Base-by-base conservation (phyloP, 2,888 invertebrate genomes). In the Phlogophora meticulosa region DNA sequence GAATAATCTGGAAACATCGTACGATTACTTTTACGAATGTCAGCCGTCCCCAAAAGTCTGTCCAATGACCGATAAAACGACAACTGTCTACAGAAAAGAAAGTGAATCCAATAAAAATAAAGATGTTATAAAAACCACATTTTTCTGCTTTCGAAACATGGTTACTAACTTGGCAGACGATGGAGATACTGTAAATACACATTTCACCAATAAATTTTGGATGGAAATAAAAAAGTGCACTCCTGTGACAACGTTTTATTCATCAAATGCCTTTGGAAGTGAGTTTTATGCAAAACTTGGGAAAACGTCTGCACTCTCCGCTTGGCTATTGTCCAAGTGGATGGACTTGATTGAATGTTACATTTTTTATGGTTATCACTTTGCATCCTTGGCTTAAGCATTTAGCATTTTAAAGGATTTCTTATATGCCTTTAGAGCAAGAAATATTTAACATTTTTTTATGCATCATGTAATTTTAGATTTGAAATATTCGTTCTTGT, bases 251-350 rank as follows among this genome's bases (percentile, higher is more conserved):
- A 76, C 80, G 84, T 84, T 90, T 89, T 81, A 78, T 81, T 91
- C 90, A 88, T 92, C 90, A 90, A 89, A 92, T 89, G 89, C 87
- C 85, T 90, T 88, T 80, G 73, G 85, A 83, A 87, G 86, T 85
- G 87, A 88, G 84, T 88, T 93, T 88, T 86, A 90, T 91, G 90
- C 86, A 90, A 88, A 92, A 88, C 86, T 90, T 87, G 78, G 80
- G 83, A 81, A 81, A 91, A 87, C 91, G 92, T 92, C 91, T 93
- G 92, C 88, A 80, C 82, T 81, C 78, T 78, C 68, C 59, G 66
- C 68, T 90, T 93, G 92, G 93, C 91, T 64, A 55, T 63, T 66
- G 77, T 89, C 92, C 92, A 92, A 91, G 70, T 72, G 78, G 78
- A 81, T 81, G 70, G 78, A 76, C 76, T 63, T 81, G 78, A 84